phyloP scores from a whole-genome alignment of 2,888 invertebrate genomes.

The Poecilus cupreus region DNA sequence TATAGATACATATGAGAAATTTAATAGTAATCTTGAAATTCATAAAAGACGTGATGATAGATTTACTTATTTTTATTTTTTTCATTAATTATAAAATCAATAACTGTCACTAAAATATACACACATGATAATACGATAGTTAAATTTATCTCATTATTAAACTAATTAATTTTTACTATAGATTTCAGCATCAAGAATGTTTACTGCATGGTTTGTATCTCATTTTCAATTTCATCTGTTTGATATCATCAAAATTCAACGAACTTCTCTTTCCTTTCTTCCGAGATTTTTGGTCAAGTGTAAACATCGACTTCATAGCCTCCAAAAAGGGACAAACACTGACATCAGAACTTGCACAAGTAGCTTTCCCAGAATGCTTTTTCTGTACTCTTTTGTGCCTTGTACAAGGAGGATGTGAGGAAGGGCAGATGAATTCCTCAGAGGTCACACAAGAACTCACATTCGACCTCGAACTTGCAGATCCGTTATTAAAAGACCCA shows the following conservation, averaged over 20 bases:
- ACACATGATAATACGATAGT: too few species aligned
- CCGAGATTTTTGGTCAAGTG: background rate
- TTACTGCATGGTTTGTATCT: too few species aligned
- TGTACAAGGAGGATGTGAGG: background rate
- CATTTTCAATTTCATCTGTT: background rate
- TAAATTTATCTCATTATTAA: too few species aligned
- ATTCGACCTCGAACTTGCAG: background rate
- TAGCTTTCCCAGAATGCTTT: background rate
- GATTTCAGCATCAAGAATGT: too few species aligned
- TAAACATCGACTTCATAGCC: slow-evolving; percentile 12
- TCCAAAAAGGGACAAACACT: slow-evolving; percentile 30
- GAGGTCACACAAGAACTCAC: slow-evolving; percentile 1
- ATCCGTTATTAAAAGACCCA: background rate
- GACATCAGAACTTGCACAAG: slow-evolving; percentile 3
- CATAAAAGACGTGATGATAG: too few species aligned
- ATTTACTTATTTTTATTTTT: too few species aligned
- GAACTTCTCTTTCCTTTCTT: background rate
- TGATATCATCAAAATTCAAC: background rate
- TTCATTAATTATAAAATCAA: too few species aligned
- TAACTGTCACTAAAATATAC: too few species aligned
- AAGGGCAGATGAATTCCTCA: slow-evolving; percentile 13
- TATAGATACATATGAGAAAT: too few species aligned
- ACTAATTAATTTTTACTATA: too few species aligned
- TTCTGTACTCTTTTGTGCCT: background rate
- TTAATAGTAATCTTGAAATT: too few species aligned